Conservation (phyloP, 1,140 invertebrate genomes). For the Drosophila eugracilis region DNA sequence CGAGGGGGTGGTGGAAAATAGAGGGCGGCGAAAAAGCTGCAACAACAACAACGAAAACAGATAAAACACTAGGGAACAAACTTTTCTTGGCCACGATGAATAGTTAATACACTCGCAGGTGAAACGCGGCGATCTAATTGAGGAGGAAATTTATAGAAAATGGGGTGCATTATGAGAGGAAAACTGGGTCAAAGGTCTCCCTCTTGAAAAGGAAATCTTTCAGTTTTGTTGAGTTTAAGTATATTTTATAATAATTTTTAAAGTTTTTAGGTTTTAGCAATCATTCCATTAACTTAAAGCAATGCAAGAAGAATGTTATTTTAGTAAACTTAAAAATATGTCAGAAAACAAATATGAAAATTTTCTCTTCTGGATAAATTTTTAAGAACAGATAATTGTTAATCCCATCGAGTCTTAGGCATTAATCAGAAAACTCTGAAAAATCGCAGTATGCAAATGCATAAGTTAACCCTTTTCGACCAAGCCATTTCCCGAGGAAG, state of each 20-base stretch:
- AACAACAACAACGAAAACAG: slow-evolving; percentile 43
- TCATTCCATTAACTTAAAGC: too few species aligned
- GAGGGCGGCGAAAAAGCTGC: slow-evolving; percentile 10
- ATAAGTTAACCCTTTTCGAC: background rate
- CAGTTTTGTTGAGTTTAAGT: background rate
- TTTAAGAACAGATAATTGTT: too few species aligned
- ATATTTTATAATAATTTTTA: too few species aligned
- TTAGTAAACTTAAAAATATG: too few species aligned
- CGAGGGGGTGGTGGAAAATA: background rate
- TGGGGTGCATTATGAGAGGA: background rate
- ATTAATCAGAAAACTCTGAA: background rate
- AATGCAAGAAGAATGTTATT: too few species aligned
- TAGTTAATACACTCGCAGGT: slow-evolving; percentile 33
- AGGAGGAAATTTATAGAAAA: slow-evolving; percentile 9
- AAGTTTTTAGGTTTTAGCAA: too few species aligned
- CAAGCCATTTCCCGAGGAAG: background rate
- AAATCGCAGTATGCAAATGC: slow-evolving; percentile 6
- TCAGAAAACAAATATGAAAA: too few species aligned
- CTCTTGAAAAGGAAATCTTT: background rate
- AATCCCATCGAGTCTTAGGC: too few species aligned
- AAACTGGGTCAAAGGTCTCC: too few species aligned
- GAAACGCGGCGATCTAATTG: slow-evolving; percentile 9
- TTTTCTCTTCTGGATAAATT: too few species aligned
- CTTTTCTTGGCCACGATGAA: slow-evolving; percentile 23
- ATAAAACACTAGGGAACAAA: slow-evolving; percentile 34